A percentile compares a stretch with the other conserved stretches of the same genome.
Conservation (phyloP, 37 sponge, comb jelly and placozoan genomes). For the Oopsacas minuta region DNA sequence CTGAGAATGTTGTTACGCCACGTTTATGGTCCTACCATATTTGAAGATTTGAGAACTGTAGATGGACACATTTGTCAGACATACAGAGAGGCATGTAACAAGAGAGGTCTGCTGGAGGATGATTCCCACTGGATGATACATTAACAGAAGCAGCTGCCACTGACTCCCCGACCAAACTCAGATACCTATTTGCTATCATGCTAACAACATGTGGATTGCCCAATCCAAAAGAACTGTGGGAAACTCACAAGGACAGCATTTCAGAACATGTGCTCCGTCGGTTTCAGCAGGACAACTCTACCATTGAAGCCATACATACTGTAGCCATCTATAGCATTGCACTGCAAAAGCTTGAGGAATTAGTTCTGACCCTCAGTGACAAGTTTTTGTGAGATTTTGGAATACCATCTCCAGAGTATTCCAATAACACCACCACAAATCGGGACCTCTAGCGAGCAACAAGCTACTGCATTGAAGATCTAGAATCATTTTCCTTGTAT, state of each 20-base stretch:
- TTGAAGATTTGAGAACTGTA: constrained; percentile 21
- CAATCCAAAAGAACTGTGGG: constrained; percentile 25
- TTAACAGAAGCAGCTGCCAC: constrained; percentile 25
- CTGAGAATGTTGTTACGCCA: constrained; percentile 29
- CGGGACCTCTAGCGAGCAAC: neutral
- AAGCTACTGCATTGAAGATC: too few relatives aligned
- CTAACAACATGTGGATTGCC: constrained; percentile 17
- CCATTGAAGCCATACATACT: neutral
- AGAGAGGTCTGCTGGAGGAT: constrained; percentile 30
- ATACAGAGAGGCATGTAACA: constrained; percentile 32
- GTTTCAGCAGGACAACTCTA: neutral
- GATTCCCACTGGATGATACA: constrained; percentile 25
- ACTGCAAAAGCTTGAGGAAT: constrained; percentile 4
- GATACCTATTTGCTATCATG: constrained; percentile 29
- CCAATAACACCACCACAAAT: neutral
- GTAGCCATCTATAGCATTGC: constrained; percentile 19
- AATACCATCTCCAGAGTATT: constrained; percentile 16
- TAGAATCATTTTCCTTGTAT: too few relatives aligned
- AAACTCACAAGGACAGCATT: constrained; percentile 17
- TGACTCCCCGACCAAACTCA: neutral
- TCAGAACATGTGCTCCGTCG: constrained; percentile 22
- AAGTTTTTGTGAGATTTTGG: neutral
- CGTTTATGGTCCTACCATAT: constrained; percentile 24
- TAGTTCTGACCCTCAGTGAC: constrained; percentile 21
- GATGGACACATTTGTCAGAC: constrained; percentile 22